Percentiles rank a stretch among this genome's conserved stretches.
phyloP scores from a whole-genome alignment of 1,140 invertebrate genomes.

The Drosophila guanche region DNA sequence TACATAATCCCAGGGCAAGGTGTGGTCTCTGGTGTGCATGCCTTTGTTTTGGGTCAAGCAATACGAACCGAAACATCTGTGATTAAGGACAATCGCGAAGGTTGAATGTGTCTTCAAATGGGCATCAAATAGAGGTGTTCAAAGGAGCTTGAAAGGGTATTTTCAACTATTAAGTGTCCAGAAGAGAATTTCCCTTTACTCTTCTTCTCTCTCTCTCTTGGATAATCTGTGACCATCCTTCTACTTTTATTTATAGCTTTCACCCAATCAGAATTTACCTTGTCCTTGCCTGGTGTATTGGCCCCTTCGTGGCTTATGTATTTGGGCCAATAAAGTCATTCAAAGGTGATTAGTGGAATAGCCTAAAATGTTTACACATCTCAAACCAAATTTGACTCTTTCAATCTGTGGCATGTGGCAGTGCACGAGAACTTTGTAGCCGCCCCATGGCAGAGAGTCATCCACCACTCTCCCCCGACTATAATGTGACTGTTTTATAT shows the following conservation, averaged over 20 bases:
- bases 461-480: neutral
- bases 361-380: constrained; percentile 64
- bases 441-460: no score
- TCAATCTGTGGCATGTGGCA: constrained; percentile 4
- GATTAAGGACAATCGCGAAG: constrained; percentile 37
- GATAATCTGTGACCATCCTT: constrained; percentile 7
- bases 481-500: constrained; percentile 26
- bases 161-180: no score
- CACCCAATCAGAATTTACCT: constrained; percentile 1
- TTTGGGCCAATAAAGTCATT: constrained; percentile 63
- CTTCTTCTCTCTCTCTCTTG: neutral
- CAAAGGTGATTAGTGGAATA: constrained; percentile 57
- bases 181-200: no score
- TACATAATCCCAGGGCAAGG: constrained; percentile 41
- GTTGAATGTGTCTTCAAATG: no score
- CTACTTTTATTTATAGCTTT: constrained; percentile 44
- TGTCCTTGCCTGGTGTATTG: constrained; percentile 33
- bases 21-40: constrained; percentile 5
- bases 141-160: neutral
- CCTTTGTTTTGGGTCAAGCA: constrained; percentile 36
- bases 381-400: constrained; percentile 3
- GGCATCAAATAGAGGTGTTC: constrained; percentile 3
- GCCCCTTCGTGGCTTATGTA: constrained; percentile 23
- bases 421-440: constrained; percentile 39
- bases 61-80: constrained; percentile 36